Conservation (phyloP, 2,888 invertebrate genomes). For the Loripinus fragilis region DNA sequence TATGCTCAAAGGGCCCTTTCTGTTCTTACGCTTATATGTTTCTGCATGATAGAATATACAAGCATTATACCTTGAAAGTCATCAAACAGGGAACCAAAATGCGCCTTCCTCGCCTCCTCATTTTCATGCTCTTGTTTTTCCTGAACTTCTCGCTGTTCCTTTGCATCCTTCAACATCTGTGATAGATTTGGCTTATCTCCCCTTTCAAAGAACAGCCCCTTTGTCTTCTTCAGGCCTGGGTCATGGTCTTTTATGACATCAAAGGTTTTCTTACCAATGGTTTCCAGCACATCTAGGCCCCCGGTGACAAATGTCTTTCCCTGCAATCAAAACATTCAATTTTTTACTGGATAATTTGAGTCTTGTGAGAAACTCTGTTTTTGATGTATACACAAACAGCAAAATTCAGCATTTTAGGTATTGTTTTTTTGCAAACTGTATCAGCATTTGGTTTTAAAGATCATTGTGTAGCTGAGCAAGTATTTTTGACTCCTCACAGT, state of each 20-base stretch:
- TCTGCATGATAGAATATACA: too few relatives aligned
- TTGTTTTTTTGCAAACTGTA: too few relatives aligned
- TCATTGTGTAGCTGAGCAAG: too few relatives aligned
- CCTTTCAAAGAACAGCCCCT: constrained; percentile 86
- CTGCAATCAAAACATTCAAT: constrained; percentile 61
- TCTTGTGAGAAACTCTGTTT: too few relatives aligned
- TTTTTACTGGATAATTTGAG: too few relatives aligned
- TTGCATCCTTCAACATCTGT: constrained; percentile 88
- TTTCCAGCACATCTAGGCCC: constrained; percentile 91
- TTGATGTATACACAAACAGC: too few relatives aligned
- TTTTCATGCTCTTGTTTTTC: constrained; percentile 84
- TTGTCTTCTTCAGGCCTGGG: constrained; percentile 91
- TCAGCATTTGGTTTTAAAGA: too few relatives aligned
- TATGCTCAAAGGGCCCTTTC: too few relatives aligned
- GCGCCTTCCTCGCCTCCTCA: constrained; percentile 87
- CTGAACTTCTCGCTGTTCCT: constrained; percentile 86
- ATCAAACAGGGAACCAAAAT: constrained; percentile 89
- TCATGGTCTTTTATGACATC: constrained; percentile 96
- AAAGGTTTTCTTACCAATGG: constrained; percentile 97
- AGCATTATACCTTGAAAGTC: constrained; percentile 92
- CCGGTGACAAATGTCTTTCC: constrained; percentile 80
- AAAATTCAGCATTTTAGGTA: too few relatives aligned
- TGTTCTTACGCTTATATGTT: too few relatives aligned
- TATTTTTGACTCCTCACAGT: too few relatives aligned
- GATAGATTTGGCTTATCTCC: constrained; percentile 81